A percentile compares a stretch with the other conserved stretches of the same genome.
Evolutionary conservation across 2,113 vertebrate species (phyloP).

Genomic region (Bambusicola thoracicus): DNA sequence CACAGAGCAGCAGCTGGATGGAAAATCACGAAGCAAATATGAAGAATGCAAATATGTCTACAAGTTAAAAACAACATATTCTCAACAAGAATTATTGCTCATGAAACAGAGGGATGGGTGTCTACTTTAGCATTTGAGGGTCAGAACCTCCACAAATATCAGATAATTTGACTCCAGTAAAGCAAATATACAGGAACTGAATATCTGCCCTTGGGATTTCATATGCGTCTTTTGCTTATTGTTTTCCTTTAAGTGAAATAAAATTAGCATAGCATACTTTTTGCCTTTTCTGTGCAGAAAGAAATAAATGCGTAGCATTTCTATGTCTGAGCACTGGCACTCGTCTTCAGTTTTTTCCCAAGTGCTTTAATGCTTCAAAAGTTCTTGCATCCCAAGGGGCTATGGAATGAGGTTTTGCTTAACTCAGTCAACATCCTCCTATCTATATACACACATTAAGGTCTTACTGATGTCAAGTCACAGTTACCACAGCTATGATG

Average conservation of each 20-base stretch:
- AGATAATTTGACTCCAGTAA: not conserved
- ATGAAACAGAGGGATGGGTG: not conserved
- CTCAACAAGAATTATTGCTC: not conserved
- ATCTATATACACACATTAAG: not conserved
- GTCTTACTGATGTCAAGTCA: slow-evolving; percentile 50
- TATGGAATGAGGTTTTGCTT: not conserved
- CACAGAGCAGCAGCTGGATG: not conserved
- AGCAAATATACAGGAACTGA: not conserved
- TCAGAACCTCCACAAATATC: not conserved
- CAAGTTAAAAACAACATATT: not conserved
- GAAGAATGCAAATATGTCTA: not conserved
- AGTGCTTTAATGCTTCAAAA: not conserved
- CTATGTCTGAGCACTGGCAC: not conserved
- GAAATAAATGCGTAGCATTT: not conserved
- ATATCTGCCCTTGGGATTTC: not conserved
- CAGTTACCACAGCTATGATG: slow-evolving; percentile 36
- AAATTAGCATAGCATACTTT: slow-evolving; percentile 9
- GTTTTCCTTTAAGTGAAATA: slow-evolving; percentile 9
- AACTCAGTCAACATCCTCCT: not conserved
- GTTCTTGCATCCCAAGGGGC: not conserved
- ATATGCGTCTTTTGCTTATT: not conserved
- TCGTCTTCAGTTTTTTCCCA: not conserved
- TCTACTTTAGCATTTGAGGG: not conserved
- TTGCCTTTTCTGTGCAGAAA: not conserved
- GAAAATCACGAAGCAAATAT: not conserved